Evolutionary conservation across 2,113 vertebrate species (phyloP).

Genomic region (Pungitius pungitius): DNA sequence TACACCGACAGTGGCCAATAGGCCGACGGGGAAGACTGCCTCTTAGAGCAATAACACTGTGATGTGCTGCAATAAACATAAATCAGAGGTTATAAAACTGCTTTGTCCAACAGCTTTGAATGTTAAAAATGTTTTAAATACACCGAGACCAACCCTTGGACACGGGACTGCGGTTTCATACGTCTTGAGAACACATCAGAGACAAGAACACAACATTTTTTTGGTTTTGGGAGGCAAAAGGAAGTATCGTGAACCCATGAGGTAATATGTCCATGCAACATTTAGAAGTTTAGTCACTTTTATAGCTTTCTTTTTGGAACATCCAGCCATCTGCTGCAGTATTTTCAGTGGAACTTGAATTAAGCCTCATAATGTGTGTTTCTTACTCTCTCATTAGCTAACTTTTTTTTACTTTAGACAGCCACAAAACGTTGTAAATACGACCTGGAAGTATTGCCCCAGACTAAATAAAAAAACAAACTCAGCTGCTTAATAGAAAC

Average conservation of each 20-base stretch:
- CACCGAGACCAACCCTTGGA: slow-evolving; percentile 5
- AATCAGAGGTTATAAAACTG: slow-evolving; percentile 38
- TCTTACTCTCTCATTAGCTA: slow-evolving; percentile 5
- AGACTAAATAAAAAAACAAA: neutral
- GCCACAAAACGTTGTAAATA: neutral
- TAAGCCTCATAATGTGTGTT: neutral
- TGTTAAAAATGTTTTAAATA: neutral
- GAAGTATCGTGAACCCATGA: neutral
- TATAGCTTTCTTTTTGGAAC: slow-evolving; percentile 21
- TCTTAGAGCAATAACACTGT: slow-evolving; percentile 22
- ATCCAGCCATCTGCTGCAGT: neutral
- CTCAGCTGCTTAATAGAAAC: neutral
- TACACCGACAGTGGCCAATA: neutral
- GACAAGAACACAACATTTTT: slow-evolving; percentile 14
- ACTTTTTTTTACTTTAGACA: slow-evolving; percentile 2
- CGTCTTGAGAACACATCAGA: slow-evolving; percentile 2
- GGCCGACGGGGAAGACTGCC: slow-evolving; percentile 11
- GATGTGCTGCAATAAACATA: slow-evolving; percentile 31
- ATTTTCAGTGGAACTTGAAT: neutral
- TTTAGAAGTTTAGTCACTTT: slow-evolving; percentile 17
- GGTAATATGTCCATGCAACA: neutral
- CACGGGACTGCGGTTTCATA: neutral
- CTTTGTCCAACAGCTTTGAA: slow-evolving; percentile 10
- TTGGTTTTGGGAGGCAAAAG: neutral
- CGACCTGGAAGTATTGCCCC: neutral